A percentile compares a stretch with the other conserved stretches of the same genome.
phyloP scores from a whole-genome alignment of 1,140 invertebrate species.

The Plectrocnemia conspersa region DNA sequence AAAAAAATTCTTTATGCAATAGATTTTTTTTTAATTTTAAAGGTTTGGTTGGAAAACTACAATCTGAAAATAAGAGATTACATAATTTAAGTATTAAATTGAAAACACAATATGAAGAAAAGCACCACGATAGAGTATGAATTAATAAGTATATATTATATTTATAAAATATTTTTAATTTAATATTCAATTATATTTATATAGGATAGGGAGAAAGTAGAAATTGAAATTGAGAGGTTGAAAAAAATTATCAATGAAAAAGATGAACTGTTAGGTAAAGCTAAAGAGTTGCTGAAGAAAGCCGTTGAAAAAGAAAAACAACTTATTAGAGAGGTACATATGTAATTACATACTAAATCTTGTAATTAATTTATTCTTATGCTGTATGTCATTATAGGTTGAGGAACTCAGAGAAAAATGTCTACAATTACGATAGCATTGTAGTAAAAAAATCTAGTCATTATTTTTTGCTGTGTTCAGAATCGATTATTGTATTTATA shows the following conservation, averaged over 20 bases:
- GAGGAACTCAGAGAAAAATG: no score
- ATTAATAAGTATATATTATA: no score
- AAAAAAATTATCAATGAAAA: constrained; percentile 23
- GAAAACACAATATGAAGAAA: constrained; percentile 6
- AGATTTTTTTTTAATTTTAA: constrained; percentile 9
- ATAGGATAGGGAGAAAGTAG: constrained; percentile 18
- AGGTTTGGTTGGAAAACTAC: constrained; percentile 27
- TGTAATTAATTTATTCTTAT: no score
- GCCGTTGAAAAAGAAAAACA: constrained; percentile 31
- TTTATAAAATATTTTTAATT: no score
- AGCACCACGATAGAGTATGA: no score
- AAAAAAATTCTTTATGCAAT: constrained; percentile 6
- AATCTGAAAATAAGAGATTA: constrained; percentile 25
- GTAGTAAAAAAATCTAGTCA: no score
- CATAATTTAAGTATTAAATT: neutral
- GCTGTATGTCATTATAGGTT: no score
- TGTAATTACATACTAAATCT: no score
- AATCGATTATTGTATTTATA: no score
- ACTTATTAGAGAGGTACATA: constrained; percentile 26
- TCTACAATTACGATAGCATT: no score
- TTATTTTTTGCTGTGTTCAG: no score
- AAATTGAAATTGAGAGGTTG: constrained; percentile 15
- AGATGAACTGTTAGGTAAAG: constrained; percentile 26
- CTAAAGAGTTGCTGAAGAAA: constrained; percentile 28
- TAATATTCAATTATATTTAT: no score